Conservation (phyloP, 1,140 invertebrate genomes). For the Plutomurus gul region DNA sequence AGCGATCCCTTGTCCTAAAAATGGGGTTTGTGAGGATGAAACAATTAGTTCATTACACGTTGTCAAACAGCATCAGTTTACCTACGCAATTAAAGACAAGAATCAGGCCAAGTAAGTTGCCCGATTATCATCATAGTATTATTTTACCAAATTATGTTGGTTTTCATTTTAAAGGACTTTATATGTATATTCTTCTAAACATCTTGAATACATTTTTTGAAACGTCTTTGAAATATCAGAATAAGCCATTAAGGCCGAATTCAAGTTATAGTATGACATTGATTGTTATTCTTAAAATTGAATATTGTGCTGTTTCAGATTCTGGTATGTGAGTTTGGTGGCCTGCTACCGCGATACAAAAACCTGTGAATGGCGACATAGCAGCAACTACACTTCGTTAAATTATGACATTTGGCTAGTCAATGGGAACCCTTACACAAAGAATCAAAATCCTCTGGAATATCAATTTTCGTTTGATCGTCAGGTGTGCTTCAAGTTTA, state of each 20-base stretch:
- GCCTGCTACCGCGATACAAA: conserved; percentile 81
- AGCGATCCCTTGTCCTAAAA: conserved; percentile 80
- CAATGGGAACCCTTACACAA: conserved; percentile 89
- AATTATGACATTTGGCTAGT: conserved; percentile 95
- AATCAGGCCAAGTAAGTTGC: conserved; percentile 78
- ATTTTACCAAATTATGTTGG: too few species aligned
- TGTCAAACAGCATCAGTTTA: conserved; percentile 86
- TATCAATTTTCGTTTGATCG: conserved; percentile 97
- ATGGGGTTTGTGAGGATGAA: conserved; percentile 82
- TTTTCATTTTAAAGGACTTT: too few species aligned
- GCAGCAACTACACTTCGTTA: conserved; percentile 64
- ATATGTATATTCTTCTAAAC: background rate
- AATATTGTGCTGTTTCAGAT: conserved; percentile 64
- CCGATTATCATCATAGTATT: too few species aligned
- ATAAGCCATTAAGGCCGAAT: too few species aligned
- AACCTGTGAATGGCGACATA: conserved; percentile 82
- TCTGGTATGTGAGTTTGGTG: conserved; percentile 94
- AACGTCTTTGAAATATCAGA: background rate
- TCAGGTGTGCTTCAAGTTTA: conserved; percentile 69
- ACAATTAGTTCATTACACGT: conserved; percentile 77
- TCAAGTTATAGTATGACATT: background rate
- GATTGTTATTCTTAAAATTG: background rate
- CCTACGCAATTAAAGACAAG: conserved; percentile 86
- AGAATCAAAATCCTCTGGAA: conserved; percentile 79
- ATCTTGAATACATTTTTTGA: background rate